Base-by-base conservation (phyloP, 2,888 invertebrate species). In the Drosophila siamana region DNA sequence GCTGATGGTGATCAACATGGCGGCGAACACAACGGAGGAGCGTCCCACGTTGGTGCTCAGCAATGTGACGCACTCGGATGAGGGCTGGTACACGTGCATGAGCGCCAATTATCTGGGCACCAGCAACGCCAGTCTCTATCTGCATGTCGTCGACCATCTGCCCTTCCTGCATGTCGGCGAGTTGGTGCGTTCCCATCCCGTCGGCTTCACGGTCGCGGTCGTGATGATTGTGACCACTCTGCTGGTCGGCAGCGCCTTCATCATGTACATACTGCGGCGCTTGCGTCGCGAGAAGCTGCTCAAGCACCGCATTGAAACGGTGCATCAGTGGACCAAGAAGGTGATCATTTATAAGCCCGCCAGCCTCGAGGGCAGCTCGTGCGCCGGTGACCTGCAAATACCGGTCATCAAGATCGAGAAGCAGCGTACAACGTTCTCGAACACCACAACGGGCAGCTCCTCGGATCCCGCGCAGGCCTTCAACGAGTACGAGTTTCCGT, bases 41-140 rank as follows among this genome's bases (percentile, higher is more conserved):
- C 51, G 71, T 3, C 96, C 97, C 90, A 93, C 95, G 36, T 92
- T 98, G 48, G 94, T 95, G 41, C 92, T 99, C 47, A 93, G 94
- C 73, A 99, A 99, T 91, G 97, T 98, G 0, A 97, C 97, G 0
- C 94, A 96, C 74, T 95, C 95, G 19, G 96, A 98, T 85, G 97
- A 97, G 91, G 99, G 99, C 4, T 98, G 98, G 97, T 99, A 99
- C 90, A 97, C 98, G 0, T 99, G 99, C 91, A 94, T 98, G 0
- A 98, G 97, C 0, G 95, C 96, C n/a, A 99, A 98, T 90, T 94
- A 95, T 26, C 93, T 98, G 36, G 99, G 99, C 0, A 94, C 94
- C 65, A 95, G 96, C 0, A 94, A 94, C 24, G 96, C 96, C 41
- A 96, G 95, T 86, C 97, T 97, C 41, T 98, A 97, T 91, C 93